Conservation (phyloP, 2,113 vertebrate genomes). For the Vireo altiloquus region DNA sequence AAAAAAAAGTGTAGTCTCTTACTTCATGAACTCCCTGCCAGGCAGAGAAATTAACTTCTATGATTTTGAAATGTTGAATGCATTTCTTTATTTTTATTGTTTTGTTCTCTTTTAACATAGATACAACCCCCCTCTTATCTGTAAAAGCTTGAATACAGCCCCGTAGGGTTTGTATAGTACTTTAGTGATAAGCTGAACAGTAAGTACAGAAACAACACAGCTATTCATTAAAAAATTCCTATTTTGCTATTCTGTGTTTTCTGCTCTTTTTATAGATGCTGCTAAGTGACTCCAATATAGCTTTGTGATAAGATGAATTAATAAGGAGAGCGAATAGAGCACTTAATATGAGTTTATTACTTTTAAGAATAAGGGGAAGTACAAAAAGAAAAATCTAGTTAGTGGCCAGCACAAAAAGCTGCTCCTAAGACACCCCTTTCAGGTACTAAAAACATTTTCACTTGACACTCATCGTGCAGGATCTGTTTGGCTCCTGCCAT, state of each 20-base stretch:
- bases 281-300: background rate
- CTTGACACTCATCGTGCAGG: background rate
- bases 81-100: background rate
- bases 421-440: background rate
- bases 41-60: background rate
- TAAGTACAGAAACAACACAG: background rate
- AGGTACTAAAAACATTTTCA: background rate
- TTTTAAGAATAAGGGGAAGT: background rate
- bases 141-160: background rate
- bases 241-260: background rate
- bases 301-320: background rate
- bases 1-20: background rate
- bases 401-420: background rate
- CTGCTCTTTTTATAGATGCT: background rate
- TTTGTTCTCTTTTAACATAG: background rate
- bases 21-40: background rate
- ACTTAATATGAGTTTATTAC: background rate
- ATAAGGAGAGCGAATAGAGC: background rate
- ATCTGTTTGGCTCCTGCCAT: background rate
- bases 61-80: background rate
- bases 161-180: background rate
- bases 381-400: background rate
- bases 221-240: background rate
- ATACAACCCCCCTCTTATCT: background rate
- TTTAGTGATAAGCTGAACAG: background rate